Evolutionary conservation across 2,797 vertebrate species (phyloP), one percentile per base, ranked within the genome.

Genomic region (Danio choprae): DNA sequence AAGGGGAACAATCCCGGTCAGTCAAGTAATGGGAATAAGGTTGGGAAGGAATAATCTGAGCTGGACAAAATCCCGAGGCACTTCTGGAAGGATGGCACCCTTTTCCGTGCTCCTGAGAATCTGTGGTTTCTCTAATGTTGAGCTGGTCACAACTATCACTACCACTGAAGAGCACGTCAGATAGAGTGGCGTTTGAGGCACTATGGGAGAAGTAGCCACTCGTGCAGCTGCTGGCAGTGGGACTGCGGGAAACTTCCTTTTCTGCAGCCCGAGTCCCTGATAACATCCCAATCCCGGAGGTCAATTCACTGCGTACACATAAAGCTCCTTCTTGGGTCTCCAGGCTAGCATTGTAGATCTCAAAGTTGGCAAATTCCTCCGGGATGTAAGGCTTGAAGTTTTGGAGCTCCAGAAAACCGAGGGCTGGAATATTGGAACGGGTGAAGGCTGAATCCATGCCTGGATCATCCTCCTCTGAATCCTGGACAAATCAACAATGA

Each of bases 181-280:
- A 99, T 71, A 99, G 93, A 0, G 98, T 99, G 69, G 95, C 96
- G 0, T 95, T 95, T 82, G 98, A 99, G 92, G 96, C 96, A 92
- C 98, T 99, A 91, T 99, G 96, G 77, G 97, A 99, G 82, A 98
- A 96, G 90, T 99, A 99, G 82, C 98, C 98, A 58, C 97, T 99
- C 46, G 98, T 99, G 86, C 97, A 96, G 82, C 96, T 99, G 94
- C 98, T 99, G 86, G 94, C 92, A 0, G 97, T 98, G 55, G 98
- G 97, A 90, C 98, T 99, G 48, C 95, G 95, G 55, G 97, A 92
- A 62, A 95, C 94, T 69, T 95, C 96, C 72, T 94, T 96, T 84
- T 97, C 96, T 29, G 82, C 79, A 1, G 63, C 83, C 11, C 82
- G 86, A 11, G 77, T 78, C 41, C 85, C 89, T 0, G 71, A 20